Conservation (phyloP, 2,113 vertebrate genomes). For the Calidris pygmaea region DNA sequence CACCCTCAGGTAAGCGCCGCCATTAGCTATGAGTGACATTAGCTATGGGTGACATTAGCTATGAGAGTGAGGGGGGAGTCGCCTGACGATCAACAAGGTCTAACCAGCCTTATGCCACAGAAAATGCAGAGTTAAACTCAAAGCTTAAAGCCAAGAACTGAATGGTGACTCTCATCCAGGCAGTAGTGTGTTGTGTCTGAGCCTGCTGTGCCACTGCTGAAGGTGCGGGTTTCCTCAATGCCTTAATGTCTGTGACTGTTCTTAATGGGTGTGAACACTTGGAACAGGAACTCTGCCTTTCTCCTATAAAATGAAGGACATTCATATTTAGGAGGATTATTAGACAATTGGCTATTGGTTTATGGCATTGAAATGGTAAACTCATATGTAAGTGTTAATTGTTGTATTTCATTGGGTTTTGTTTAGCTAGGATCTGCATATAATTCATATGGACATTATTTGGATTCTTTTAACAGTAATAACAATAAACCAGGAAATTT, state of each 20-base stretch:
- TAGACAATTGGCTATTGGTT: neutral
- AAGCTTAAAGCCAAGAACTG: neutral
- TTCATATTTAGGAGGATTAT: neutral
- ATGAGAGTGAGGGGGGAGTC: too few relatives aligned
- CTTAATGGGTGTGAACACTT: neutral
- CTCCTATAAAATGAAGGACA: neutral
- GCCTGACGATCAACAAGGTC: neutral
- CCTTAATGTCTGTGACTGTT: neutral
- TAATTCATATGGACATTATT: neutral
- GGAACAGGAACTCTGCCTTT: neutral
- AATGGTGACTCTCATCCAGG: neutral
- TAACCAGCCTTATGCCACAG: neutral
- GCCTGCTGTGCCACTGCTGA: neutral
- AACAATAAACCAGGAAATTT: slow-evolving; percentile 26
- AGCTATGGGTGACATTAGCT: too few relatives aligned
- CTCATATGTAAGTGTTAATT: neutral
- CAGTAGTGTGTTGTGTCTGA: neutral
- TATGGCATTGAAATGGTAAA: neutral
- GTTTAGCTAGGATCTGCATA: neutral
- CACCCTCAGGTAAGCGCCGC: accelerated
- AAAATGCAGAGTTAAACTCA: neutral
- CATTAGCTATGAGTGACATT: too few relatives aligned
- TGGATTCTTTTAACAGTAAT: neutral
- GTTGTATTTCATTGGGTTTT: neutral
- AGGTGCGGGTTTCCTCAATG: neutral